phyloP scores from a whole-genome alignment of 2,113 vertebrate genomes.

The Formicarius rufipectus region DNA sequence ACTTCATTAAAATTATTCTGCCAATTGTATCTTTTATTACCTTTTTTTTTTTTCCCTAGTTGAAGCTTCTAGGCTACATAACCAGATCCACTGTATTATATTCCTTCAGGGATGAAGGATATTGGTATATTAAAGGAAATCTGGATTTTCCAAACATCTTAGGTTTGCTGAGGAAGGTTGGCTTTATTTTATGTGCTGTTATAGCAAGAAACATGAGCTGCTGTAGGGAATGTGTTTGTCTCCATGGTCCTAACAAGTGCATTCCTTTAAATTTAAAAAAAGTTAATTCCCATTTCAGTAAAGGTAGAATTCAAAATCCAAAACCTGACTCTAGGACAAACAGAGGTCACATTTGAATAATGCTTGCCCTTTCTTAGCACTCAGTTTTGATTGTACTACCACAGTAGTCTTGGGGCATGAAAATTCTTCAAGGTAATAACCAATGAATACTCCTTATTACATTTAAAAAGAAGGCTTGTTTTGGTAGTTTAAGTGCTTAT shows the following conservation, averaged over 20 bases:
- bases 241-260: background rate
- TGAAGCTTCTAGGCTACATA: background rate
- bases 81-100: background rate
- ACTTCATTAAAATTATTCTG: conserved; percentile 27
- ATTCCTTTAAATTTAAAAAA: conserved; percentile 15
- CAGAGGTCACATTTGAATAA: conserved; percentile 57
- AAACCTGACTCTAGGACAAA: conserved; percentile 29
- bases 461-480: background rate
- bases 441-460: background rate
- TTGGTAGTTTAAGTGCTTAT: background rate
- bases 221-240: background rate
- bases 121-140: background rate
- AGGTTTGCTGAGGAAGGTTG: background rate
- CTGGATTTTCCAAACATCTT: background rate
- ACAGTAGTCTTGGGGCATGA: background rate
- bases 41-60: background rate
- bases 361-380: background rate
- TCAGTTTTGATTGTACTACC: background rate
- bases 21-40: background rate
- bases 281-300: conserved; percentile 10
- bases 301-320: conserved; percentile 25
- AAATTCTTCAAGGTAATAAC: conserved; percentile 20
- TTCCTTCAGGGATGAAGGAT: background rate
- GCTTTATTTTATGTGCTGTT: background rate
- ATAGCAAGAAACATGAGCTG: background rate